Percentiles rank a stretch among this genome's conserved stretches.
These are phyloP conservation scores for Enteromius viviparus DNA, from an alignment of 2,797 vertebrate genomes.

Conservation along the genomic window DNA sequence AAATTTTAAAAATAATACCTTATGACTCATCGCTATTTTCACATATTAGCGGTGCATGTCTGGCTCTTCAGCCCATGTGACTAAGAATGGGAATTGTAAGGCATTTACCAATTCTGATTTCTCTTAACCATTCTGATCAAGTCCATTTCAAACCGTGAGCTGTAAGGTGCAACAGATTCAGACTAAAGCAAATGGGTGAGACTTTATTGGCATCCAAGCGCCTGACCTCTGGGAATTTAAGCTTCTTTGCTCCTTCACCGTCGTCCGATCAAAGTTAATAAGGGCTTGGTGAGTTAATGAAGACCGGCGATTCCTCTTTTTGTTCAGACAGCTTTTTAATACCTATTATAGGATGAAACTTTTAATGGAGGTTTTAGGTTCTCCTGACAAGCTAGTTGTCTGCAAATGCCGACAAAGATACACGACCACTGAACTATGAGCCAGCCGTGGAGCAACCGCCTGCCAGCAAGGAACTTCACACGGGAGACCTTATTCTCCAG, in stretches of 20 bases:
- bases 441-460: slow-evolving; percentile 76
- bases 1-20: no score
- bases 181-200: slow-evolving; percentile 77
- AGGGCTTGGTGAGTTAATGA: slow-evolving; percentile 86
- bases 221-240: slow-evolving; percentile 86
- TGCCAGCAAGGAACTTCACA: slow-evolving; percentile 76
- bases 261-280: slow-evolving; percentile 86
- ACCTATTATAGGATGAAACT: slow-evolving; percentile 86
- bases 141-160: slow-evolving; percentile 63
- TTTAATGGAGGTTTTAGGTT: slow-evolving; percentile 88
- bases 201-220: slow-evolving; percentile 81
- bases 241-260: slow-evolving; percentile 84
- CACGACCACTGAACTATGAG: slow-evolving; percentile 80
- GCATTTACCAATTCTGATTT: slow-evolving; percentile 6
- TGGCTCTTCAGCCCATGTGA: background rate
- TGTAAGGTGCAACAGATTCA: slow-evolving; percentile 77
- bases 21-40: background rate
- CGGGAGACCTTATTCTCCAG: slow-evolving; percentile 77
- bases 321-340: slow-evolving; percentile 86
- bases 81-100: background rate
- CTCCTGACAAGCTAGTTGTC: slow-evolving; percentile 83
- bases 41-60: background rate
- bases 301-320: slow-evolving; percentile 83
- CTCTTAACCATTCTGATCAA: background rate
- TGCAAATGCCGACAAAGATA: slow-evolving; percentile 81